These are phyloP conservation scores for Hyles lineata DNA, from an alignment of 2,888 invertebrate genomes.

Conservation along the genomic window DNA sequence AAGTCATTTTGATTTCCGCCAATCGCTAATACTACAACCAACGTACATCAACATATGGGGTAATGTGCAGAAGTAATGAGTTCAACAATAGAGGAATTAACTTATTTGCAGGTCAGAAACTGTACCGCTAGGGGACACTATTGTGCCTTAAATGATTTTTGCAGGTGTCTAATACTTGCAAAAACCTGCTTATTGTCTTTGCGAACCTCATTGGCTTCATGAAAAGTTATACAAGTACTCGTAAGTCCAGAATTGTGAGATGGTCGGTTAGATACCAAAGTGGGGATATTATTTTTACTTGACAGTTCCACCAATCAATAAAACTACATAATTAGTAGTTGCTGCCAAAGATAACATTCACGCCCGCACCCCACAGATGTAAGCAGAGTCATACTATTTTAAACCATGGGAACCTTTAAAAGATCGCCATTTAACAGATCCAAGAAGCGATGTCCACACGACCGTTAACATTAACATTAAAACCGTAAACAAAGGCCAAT, in stretches of 20 bases:
- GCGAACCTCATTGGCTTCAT: too few relatives aligned
- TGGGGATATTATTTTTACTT: too few relatives aligned
- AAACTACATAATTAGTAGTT: too few relatives aligned
- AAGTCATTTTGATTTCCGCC: background rate
- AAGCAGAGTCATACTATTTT: background rate
- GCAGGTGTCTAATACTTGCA: too few relatives aligned
- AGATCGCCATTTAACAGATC: background rate
- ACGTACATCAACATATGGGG: conserved; percentile 5
- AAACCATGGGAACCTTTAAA: background rate
- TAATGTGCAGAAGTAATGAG: conserved; percentile 25
- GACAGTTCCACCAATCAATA: too few relatives aligned
- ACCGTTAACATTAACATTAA: background rate
- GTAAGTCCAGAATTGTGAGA: too few relatives aligned
- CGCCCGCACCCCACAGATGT: too few relatives aligned
- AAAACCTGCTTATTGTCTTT: too few relatives aligned
- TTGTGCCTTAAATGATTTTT: background rate
- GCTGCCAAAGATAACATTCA: too few relatives aligned
- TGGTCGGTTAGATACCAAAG: too few relatives aligned
- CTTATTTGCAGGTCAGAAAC: background rate
- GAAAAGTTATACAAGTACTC: too few relatives aligned
- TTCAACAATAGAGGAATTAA: conserved; percentile 15
- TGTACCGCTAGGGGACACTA: background rate
- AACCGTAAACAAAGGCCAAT: conserved; percentile 13
- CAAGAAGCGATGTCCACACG: conserved; percentile 18
- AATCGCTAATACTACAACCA: background rate